Conservation (phyloP, 2,113 vertebrate species). For the Pluvianellus socialis region DNA sequence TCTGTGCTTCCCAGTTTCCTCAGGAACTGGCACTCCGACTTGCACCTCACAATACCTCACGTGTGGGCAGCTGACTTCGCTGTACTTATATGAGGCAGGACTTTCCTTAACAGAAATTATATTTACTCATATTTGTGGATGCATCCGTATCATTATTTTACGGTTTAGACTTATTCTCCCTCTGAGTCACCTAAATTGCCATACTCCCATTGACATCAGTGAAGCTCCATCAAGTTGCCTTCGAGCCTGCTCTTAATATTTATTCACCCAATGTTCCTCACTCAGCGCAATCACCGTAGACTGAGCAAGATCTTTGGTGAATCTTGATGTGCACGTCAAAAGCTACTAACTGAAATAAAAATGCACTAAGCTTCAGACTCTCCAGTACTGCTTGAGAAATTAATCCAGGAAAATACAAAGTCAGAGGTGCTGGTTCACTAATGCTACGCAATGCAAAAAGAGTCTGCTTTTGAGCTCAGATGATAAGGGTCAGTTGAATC, state of each 20-base stretch:
- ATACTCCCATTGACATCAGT: accelerated
- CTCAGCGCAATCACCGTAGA: not conserved
- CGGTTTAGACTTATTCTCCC: not conserved
- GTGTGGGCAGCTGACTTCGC: accelerated
- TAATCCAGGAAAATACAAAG: not conserved
- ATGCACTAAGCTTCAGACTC: no score
- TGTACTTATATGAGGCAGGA: accelerated
- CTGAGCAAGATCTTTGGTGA: not conserved
- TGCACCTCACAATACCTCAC: accelerated
- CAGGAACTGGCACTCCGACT: not conserved
- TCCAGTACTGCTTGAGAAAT: not conserved
- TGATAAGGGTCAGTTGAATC: not conserved
- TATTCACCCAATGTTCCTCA: not conserved
- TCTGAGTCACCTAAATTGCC: not conserved
- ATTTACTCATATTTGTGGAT: not conserved
- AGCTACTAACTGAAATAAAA: not conserved
- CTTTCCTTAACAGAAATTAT: not conserved
- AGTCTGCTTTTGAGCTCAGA: not conserved
- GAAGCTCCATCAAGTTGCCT: not conserved
- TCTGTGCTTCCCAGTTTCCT: accelerated
- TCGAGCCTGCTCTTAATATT: not conserved
- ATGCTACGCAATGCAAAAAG: accelerated
- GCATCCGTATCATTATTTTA: not conserved
- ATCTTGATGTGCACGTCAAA: not conserved
- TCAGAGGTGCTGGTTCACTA: accelerated